phyloP scores from a whole-genome alignment of 2,888 invertebrate species.

The Zootermopsis nevadensis region DNA sequence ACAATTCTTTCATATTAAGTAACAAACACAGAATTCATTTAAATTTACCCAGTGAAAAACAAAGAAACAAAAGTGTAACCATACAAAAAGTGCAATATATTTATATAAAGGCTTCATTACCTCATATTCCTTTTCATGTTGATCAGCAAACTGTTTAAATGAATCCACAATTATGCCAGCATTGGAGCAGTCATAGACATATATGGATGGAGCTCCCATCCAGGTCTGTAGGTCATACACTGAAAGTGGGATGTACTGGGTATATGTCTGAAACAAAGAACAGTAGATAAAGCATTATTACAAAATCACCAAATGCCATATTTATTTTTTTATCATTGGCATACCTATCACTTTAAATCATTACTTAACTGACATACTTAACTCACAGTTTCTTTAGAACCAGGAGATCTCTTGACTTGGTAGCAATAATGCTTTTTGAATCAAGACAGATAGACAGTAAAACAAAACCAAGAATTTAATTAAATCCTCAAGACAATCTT shows the following conservation, averaged over 20 bases:
- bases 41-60: too few species aligned
- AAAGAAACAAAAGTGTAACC: too few species aligned
- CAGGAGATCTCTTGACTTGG: too few species aligned
- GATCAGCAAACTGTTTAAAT: conserved; percentile 89
- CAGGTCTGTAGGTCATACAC: conserved; percentile 98
- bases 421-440: too few species aligned
- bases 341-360: too few species aligned
- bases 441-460: too few species aligned
- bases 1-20: too few species aligned
- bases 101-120: conserved; percentile 58
- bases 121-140: conserved; percentile 87
- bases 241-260: conserved; percentile 98
- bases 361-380: too few species aligned
- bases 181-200: conserved; percentile 99
- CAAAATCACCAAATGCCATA: background rate
- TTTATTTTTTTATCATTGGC: background rate
- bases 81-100: background rate
- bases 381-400: too few species aligned
- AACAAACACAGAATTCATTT: too few species aligned
- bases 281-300: background rate
- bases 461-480: too few species aligned
- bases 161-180: conserved; percentile 96
- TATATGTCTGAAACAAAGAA: conserved; percentile 80
- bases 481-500: too few species aligned
- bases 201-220: conserved; percentile 99